Base-by-base conservation (phyloP, 2,113 vertebrate genomes). In the Plestiodon gilberti region DNA sequence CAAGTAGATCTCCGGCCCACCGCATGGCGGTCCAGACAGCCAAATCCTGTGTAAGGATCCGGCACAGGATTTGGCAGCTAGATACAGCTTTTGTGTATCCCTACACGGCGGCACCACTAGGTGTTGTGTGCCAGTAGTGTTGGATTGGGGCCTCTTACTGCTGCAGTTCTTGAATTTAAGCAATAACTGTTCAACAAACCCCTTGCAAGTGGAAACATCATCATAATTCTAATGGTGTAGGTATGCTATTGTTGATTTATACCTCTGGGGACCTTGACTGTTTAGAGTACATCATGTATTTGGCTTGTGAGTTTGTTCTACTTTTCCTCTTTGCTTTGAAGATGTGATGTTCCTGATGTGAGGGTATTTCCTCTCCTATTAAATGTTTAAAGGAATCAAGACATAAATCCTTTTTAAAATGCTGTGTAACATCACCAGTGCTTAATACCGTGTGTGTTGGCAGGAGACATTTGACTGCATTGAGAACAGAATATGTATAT, bases 371-470 rank as follows among this genome's bases (percentile, higher is more conserved):
- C 77, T 71, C 77, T 73, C 30, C 25, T 80, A 71, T 80, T 80
- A 73, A 59, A 62, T 10, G 25, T 82, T 70, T 61, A 9, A 62
- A 80, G 30, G 73, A 80, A 86, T 33, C 67, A 80, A 71, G 30
- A 80, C 38, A 80, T 86, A 86, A 80, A 86, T 86, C 40, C 20
- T 61, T 85, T 74, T 86, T 20, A 33, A 86, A 86, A 73, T 28
- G n/a, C 55, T 73, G 67, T 33, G 73, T 48, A 86, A 73, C 20
- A 11, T 79, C 52, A 57, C 33, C 4, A 79, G 35, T 40, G 64
- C 28, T 17, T 18, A 17, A 14, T 7, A 38, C 57, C 35, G 65
- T 38, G 59, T 11, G 17, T 15, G 52, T 57, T 43, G 38, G 55
- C 35, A 80, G 65, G 55, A 79, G 20, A 2, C 20, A 43, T 23